Base-by-base conservation (phyloP, 2,888 invertebrate genomes). In the Chymomyza caudatula region DNA sequence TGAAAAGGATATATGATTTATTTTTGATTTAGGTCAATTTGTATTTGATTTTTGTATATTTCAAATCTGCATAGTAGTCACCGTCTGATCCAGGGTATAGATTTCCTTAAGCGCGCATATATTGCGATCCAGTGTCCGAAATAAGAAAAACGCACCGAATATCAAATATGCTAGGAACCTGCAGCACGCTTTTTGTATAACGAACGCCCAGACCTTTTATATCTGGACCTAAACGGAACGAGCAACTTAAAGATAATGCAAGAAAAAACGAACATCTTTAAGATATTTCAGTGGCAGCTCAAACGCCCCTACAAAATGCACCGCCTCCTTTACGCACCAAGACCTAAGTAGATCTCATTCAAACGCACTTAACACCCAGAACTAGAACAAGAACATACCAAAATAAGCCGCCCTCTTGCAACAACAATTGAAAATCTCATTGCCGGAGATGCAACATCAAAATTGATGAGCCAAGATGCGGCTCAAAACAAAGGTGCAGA, bases 381-480 rank as follows among this genome's bases (percentile, higher is more conserved):
- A 20, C 5, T 20, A 53, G 4, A 11, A 22, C 23, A 23, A 53
- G 25, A 13, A 22, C 15, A 15, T 51, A 23, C 25, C 53, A 25
- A 53, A 53, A 53, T 53, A 23, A 23, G 44, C 23, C 42, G 13
- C 22, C 42, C 13, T 15, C 53, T 68, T 63, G 52, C 60, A 63
- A 58, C 60, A n/a, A 37, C 29, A 37, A 11, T 37, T 37, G 29
- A n/a, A 72, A 75, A 75, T 75, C 74, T 60, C 75, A 73, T 74
- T 69, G 57, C 43, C 42, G 42, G 49, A 44, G 43, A 61, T 15
- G 47, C 51, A 63, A 67, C 17, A 25, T 25, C 53, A 53, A 53
- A 25, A 57, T 64, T 67, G 70, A 65, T 64, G 73, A 70, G 70
- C 67, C 43, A 70, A 76, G 63, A 75, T 65, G 73, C 59, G 69